phyloP scores from a whole-genome alignment of 2,888 invertebrate genomes.

The Monoplex corrugatus region DNA sequence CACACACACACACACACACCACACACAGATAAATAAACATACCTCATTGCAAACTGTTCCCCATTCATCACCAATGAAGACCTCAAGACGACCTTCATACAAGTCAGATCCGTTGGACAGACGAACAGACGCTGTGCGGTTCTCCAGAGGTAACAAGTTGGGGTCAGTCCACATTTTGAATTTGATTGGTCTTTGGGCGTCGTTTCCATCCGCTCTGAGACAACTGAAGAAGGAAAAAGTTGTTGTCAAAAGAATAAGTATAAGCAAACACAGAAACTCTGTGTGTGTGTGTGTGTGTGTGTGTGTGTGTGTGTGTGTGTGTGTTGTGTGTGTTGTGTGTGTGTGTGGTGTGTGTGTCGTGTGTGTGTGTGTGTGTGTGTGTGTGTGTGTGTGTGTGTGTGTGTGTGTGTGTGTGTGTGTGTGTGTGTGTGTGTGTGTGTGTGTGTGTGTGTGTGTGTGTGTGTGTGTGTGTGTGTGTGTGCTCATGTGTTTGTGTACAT shows the following conservation, averaged over 20 bases:
- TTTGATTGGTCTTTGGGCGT: constrained; percentile 53
- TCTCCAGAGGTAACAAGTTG: constrained; percentile 66
- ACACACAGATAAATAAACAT: too few species aligned
- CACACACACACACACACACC: neutral
- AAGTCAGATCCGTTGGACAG: constrained; percentile 90
- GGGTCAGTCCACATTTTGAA: constrained; percentile 66
- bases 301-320: too few species aligned
- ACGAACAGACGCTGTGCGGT: constrained; percentile 85
- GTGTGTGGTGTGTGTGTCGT: too few species aligned
- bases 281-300: too few species aligned
- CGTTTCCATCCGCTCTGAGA: constrained; percentile 84
- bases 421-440: constrained; percentile 23
- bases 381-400: too few species aligned
- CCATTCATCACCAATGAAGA: constrained; percentile 93
- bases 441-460: neutral
- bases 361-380: too few species aligned
- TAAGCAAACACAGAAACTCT: too few species aligned
- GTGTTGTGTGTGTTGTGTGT: too few species aligned
- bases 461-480: neutral
- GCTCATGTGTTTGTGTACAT: too few species aligned
- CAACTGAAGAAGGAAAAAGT: constrained; percentile 80
- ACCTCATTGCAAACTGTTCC: constrained; percentile 96
- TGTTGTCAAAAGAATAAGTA: too few species aligned
- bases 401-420: constrained; percentile 28
- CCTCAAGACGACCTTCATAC: constrained; percentile 91